A percentile compares a stretch with the other conserved stretches of the same genome.
Conservation (phyloP, 2,797 vertebrate genomes). For the Scolopax bukidnonensis region DNA sequence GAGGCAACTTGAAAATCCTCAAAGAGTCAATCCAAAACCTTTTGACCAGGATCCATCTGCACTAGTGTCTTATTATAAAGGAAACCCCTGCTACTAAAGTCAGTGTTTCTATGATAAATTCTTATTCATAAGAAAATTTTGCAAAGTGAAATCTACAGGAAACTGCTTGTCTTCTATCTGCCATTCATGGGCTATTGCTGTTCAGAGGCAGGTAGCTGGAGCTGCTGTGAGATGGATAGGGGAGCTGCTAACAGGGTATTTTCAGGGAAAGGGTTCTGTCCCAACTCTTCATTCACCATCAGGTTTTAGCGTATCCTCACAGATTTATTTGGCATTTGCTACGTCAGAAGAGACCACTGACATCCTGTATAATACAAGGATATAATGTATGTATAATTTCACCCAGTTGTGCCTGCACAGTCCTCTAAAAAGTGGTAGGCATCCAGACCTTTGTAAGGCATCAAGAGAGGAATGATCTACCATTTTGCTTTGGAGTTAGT, state of each 20-base stretch:
- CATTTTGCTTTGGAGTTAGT: not conserved
- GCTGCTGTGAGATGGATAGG: not conserved
- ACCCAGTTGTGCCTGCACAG: not conserved
- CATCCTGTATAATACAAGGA: not conserved
- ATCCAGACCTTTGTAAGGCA: not conserved
- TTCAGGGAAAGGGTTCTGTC: not conserved
- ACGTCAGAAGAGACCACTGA: not conserved
- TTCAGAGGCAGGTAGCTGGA: not conserved
- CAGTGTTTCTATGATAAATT: not conserved
- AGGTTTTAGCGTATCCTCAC: not conserved
- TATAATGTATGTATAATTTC: not conserved
- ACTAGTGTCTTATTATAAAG: not conserved
- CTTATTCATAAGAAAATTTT: not conserved
- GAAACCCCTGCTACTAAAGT: not conserved
- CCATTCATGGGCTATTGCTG: not conserved
- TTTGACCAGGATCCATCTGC: conserved; percentile 39
- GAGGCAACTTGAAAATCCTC: conserved; percentile 33
- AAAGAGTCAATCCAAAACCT: conserved; percentile 39
- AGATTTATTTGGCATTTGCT: not conserved
- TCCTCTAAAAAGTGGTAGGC: not conserved
- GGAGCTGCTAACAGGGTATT: not conserved
- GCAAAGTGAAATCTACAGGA: not conserved
- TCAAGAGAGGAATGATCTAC: not conserved
- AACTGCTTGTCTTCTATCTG: not conserved
- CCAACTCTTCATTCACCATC: not conserved